Base-by-base conservation (phyloP, 1,140 invertebrate genomes). In the Eufriesea mexicana region DNA sequence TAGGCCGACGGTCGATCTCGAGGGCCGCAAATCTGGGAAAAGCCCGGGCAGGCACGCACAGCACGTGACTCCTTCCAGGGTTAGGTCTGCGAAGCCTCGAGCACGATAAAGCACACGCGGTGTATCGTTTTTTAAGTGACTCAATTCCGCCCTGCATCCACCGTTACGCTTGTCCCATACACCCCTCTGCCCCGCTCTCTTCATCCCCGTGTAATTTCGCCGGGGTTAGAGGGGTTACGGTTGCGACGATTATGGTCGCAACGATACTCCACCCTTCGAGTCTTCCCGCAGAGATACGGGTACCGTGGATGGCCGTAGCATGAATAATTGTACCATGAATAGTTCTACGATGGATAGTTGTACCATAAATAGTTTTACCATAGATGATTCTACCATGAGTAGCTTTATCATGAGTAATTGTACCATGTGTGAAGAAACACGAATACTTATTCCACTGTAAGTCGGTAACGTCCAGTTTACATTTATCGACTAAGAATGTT, bases 11-110 rank as follows among this genome's bases (percentile, higher is more conserved):
- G 76, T 54, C 66, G 70, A 86, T 86, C 25, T 87, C 57, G 85
- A 92, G 91, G 89, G 90, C 91, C 86, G 91, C 91, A 94, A 94
- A 94, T 94, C 93, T 94, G 93, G 92, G 92, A 91, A 94, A 94
- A 92, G 77, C 87, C 85, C 89, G 88, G 62, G 88, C 71, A 92
- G 89, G 93, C 93, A 94, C 93, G 93, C 93, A 91, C 93, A 86
- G 91, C 91, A 91, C 91, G 92, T 93, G 91, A 91, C 90, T 86
- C 86, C 78, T 74, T 47, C 81, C 55, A 28, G 57, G 55, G 28
- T 4, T 64, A 35, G 71, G 91, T 92, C 91, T 92, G 93, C 86
- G 76, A 78, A 81, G 57, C 68, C 76, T 85, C 77, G 79, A 74
- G 70, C 55, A 89, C 91, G 93, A 94, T 94, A 94, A 92, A 91